Conservation (phyloP, 2,888 invertebrate genomes). For the Lycophotia porphyrea region DNA sequence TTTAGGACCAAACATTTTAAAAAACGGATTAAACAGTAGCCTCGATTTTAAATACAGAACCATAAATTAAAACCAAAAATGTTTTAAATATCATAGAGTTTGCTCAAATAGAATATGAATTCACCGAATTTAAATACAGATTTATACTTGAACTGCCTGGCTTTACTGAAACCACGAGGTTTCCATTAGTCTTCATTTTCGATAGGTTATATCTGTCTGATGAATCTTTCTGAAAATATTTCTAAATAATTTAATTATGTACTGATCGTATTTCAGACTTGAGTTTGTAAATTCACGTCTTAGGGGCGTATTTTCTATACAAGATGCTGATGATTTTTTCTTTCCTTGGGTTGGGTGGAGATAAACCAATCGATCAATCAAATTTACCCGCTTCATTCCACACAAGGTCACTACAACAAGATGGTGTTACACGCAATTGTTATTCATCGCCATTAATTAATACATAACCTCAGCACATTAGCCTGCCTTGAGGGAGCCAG, state of each 20-base stretch:
- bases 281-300: neutral
- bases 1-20: neutral
- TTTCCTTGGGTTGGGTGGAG: too few species aligned
- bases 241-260: neutral
- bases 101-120: neutral
- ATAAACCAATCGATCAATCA: neutral
- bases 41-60: neutral
- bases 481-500: constrained; percentile 45
- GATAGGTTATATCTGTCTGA: constrained; percentile 11
- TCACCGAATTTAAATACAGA: neutral
- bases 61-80: too few species aligned
- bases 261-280: neutral
- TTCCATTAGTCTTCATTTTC: constrained; percentile 7
- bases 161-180: neutral
- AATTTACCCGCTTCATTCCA: neutral
- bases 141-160: neutral
- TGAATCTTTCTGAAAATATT: neutral
- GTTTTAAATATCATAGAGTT: neutral
- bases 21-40: too few species aligned
- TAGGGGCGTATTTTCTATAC: neutral
- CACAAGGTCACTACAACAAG: constrained; percentile 12
- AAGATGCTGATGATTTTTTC: too few species aligned
- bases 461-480: constrained; percentile 49
- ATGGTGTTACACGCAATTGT: constrained; percentile 44
- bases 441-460: constrained; percentile 52